phyloP scores from a whole-genome alignment of 2,113 vertebrate genomes.

The Psittacara wagleri region DNA sequence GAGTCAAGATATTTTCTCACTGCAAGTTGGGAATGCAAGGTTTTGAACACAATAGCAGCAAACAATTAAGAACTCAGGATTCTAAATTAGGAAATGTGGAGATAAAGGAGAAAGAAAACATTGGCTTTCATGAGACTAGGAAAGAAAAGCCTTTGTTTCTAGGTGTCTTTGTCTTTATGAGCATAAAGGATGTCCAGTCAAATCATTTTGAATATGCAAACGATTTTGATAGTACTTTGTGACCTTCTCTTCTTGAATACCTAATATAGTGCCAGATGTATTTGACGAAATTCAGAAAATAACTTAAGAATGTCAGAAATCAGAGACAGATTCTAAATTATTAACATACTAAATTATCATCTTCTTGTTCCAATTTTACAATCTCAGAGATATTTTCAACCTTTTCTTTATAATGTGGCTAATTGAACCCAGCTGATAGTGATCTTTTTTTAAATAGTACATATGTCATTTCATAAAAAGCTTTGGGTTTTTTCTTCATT shows the following conservation, averaged over 20 bases:
- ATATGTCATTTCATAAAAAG: neutral
- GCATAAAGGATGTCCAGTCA: neutral
- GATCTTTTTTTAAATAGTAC: neutral
- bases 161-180: neutral
- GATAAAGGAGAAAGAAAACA: neutral
- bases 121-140: neutral
- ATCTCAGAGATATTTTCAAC: slow-evolving; percentile 19
- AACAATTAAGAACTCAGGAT: neutral
- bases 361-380: slow-evolving; percentile 25
- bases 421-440: slow-evolving; percentile 23
- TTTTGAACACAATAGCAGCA: neutral
- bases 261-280: neutral
- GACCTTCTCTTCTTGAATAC: neutral
- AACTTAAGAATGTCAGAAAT: neutral
- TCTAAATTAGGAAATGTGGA: neutral
- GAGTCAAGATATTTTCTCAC: neutral
- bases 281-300: slow-evolving; percentile 11
- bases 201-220: neutral
- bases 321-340: slow-evolving; percentile 25
- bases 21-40: neutral
- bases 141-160: neutral
- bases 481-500: neutral
- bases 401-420: slow-evolving; percentile 1
- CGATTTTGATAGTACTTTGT: neutral
- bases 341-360: slow-evolving; percentile 25